Base-by-base conservation (phyloP, 2,113 vertebrate genomes). In the Hemichromis elongatus region DNA sequence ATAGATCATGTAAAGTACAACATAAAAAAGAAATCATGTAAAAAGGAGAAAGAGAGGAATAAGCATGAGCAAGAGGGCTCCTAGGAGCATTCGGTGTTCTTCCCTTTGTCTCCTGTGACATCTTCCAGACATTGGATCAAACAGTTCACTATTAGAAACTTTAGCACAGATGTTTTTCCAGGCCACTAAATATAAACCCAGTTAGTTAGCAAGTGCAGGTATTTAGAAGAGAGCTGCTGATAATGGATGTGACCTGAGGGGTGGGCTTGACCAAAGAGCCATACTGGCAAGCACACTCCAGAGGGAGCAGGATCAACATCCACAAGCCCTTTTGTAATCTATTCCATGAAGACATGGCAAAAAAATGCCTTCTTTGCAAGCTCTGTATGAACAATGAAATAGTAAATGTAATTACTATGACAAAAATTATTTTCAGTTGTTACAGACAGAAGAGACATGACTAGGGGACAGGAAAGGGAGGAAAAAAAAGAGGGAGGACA, bases 341-440 rank as follows among this genome's bases (percentile, higher is more conserved):
- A 63, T 63, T 35, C 35, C 2, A 63, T 35, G 30, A 35, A 63
- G 59, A 63, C 0, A 4, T 30, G 59, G 18, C 18, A 63, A n/a
- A 12, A 5, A 10, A 35, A 35, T 0, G 6, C 18, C 18, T 35
- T 63, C 18, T 63, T 63, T 63, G 30, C 2, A 0, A 63, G 30
- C 30, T 35, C 59, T n/a, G 18, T 63, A 63, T 63, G 59, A 63
- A 35, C 35, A 63, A 63, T 4, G 30, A 63, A 63, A 63, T 35
- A 4, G 18, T 63, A 30, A 63, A 63, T 63, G 30, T 61, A 61
- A 61, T 2, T n/a, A n/a, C n/a, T n/a, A n/a, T n/a, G n/a, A n/a
- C n/a, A n/a, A n/a, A n/a, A n/a, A n/a, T n/a, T n/a, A n/a, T n/a
- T n/a, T n/a, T n/a, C n/a, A n/a, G n/a, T n/a, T n/a, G n/a, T n/a